These are phyloP conservation scores for Heteromormyrus szaboi DNA, from an alignment of 2,797 vertebrate genomes.

Conservation along the genomic window DNA sequence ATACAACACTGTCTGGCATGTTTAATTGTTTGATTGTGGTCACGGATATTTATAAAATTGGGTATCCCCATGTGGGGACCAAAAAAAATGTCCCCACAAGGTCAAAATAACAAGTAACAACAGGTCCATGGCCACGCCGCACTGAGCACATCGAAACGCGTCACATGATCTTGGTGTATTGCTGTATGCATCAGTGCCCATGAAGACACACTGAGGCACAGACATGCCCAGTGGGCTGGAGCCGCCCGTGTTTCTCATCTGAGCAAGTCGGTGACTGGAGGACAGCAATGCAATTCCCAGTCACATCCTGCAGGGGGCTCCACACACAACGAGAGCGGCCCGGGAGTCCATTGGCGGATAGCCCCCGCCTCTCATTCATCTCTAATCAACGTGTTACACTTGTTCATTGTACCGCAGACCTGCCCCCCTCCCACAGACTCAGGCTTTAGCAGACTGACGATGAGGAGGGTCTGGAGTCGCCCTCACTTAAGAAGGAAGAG, in stretches of 20 bases:
- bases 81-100: not conserved
- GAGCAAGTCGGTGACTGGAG: not conserved
- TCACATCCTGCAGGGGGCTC: not conserved
- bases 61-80: not conserved
- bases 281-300: not conserved
- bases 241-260: slow-evolving; percentile 8
- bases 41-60: not conserved
- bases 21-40: not conserved
- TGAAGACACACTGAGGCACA: not conserved
- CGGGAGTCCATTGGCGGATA: not conserved
- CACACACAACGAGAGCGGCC: not conserved
- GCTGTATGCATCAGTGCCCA: not conserved
- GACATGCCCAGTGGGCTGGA: not conserved
- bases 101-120: not conserved
- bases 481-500: slow-evolving; percentile 32
- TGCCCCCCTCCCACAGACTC: not conserved
- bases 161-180: not conserved
- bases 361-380: not conserved
- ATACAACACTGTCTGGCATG: not conserved
- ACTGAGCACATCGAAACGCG: not conserved
- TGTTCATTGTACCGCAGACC: not conserved
- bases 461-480: not conserved
- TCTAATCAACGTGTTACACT: not conserved
- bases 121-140: not conserved
- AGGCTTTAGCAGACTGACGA: not conserved